Base-by-base conservation (phyloP, 2,888 invertebrate genomes). In the Meteorus colon region DNA sequence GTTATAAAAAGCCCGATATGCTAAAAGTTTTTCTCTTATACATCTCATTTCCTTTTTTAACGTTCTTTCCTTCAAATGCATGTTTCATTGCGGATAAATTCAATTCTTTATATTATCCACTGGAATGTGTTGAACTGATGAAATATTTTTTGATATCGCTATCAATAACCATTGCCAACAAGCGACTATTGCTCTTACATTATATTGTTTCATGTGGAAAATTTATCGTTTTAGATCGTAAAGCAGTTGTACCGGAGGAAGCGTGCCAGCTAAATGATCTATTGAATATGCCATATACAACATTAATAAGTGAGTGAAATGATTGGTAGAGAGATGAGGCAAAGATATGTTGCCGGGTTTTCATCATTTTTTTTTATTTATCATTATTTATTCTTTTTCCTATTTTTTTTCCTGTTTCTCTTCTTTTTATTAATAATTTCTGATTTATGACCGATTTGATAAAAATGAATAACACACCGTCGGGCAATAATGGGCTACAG, bases 271-370 rank as follows among this genome's bases (percentile, higher is more conserved):
- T 90, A 79, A 92, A 91, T 82, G 91, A 92, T 79, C 89, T 91
- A n/a, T 86, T 88, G 4, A 89, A 86, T 41, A 90, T 91, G 78
- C 92, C 92, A 0, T 93, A 91, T 84, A 92, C 92, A 74, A 95
- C 95, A 0, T 90, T 95, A 31, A 93, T 94, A 82, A 92, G 95
- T 95, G 84, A 92, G 93, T 92, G 75, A 78, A 80, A 68, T 80
- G 27, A 75, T 27, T 41, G 24, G 37, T 59, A 59, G 24, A 55
- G 55, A 70, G 73, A 41, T 76, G 16, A 60, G 41, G 67, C 34
- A 51, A 68, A 71, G 34, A 71, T 55, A 69, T 69, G 29, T 63
- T 12, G 29, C 73, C 31, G 12, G 31, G 37, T 68, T 68, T 19
- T 41, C 34, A 16, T 31, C 55, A 59, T 29, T 68, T 31, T 41